Evolutionary conservation across 2,797 vertebrate species (phyloP).

Genomic region (Champsocephalus esox): DNA sequence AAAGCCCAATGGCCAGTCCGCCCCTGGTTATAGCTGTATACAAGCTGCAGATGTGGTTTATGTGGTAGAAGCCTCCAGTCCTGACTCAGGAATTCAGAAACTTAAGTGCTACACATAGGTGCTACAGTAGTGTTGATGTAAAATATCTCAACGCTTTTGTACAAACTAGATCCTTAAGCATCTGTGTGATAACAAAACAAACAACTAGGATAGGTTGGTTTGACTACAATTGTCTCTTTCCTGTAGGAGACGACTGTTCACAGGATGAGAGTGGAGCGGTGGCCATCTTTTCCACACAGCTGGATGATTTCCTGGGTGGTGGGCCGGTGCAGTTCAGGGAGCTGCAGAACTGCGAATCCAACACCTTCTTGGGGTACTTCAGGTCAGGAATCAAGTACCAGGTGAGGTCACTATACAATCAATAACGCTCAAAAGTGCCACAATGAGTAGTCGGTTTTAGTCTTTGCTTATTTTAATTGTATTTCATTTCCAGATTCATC

Average conservation of each 20-base stretch:
- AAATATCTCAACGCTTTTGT: not conserved
- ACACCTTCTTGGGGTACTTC: constrained; percentile 93
- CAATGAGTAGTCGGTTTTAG: no score
- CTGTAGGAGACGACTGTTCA: constrained; percentile 90
- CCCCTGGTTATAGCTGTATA: constrained; percentile 27
- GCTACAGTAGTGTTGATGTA: constrained; percentile 18
- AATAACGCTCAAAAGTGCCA: no score
- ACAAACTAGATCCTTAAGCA: not conserved
- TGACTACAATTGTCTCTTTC: constrained; percentile 18
- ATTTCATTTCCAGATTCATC: no score
- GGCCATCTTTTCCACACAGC: constrained; percentile 93
- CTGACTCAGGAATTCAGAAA: constrained; percentile 37
- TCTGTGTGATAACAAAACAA: not conserved
- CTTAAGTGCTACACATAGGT: not conserved
- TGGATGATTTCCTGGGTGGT: constrained; percentile 94
- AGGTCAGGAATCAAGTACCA: constrained; percentile 95
- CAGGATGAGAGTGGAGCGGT: constrained; percentile 95
- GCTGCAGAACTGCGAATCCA: constrained; percentile 90
- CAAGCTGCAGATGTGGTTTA: constrained; percentile 46
- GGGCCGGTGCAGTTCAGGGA: constrained; percentile 92
- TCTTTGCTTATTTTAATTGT: no score
- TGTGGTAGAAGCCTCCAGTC: constrained; percentile 45
- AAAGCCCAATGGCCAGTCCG: no score
- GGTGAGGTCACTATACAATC: constrained; percentile 71
- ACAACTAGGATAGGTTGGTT: not conserved